Percentiles rank a stretch among this genome's conserved stretches.
These are phyloP conservation scores for Micoletzkya japonica DNA, from an alignment of 2,888 invertebrate genomes.

Conservation along the genomic window DNA sequence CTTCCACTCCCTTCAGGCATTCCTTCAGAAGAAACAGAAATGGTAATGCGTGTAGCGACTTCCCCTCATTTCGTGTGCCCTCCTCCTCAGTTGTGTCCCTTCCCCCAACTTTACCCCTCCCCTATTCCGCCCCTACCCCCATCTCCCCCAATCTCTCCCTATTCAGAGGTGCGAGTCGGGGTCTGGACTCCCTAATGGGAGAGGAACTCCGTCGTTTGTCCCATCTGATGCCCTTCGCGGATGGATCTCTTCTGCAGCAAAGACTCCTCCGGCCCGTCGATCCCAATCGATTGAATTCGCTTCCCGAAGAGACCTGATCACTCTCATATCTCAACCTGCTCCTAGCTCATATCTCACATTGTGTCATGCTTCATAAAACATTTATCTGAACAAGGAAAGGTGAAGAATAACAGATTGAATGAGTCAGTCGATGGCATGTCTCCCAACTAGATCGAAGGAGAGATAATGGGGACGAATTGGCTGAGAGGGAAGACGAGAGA, in stretches of 20 bases:
- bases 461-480: slow-evolving; percentile 19
- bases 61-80: neutral
- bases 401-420: too few species aligned
- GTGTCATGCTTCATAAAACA: too few species aligned
- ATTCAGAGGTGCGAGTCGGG: neutral
- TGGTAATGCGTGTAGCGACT: neutral
- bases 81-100: too few species aligned
- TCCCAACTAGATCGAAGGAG: slow-evolving; percentile 43
- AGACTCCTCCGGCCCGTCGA: slow-evolving; percentile 18
- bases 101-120: too few species aligned
- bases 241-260: slow-evolving; percentile 32
- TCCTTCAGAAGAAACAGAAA: neutral
- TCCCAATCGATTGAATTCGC: neutral
- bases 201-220: slow-evolving; percentile 32
- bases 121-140: too few species aligned
- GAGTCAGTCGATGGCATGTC: slow-evolving; percentile 47
- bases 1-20: too few species aligned
- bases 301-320: too few species aligned
- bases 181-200: slow-evolving; percentile 13
- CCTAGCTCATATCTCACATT: too few species aligned
- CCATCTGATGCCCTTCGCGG: slow-evolving; percentile 36
- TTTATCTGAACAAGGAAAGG: too few species aligned
- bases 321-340: too few species aligned
- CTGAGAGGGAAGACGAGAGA: neutral
- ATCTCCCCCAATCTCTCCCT: too few species aligned